A percentile compares a stretch with the other conserved stretches of the same genome.
Conservation (phyloP, 2,888 invertebrate species). For the Pristionchus fissidentatus region DNA sequence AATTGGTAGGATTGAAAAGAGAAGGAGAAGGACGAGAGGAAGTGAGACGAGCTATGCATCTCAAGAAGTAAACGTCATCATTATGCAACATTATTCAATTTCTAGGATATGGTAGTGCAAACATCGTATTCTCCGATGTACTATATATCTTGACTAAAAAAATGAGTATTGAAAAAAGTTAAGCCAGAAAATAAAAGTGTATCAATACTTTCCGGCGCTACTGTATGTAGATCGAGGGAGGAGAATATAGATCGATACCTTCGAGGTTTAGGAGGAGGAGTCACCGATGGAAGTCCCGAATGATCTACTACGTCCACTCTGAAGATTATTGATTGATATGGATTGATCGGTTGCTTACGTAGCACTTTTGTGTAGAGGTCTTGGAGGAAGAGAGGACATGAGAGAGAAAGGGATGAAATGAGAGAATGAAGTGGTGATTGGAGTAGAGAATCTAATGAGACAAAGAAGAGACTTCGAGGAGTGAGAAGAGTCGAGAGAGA, state of each 20-base stretch:
- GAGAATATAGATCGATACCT: neutral
- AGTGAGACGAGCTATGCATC: neutral
- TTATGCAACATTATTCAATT: neutral
- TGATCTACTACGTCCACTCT: constrained; percentile 7
- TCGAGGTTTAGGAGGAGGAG: constrained; percentile 38
- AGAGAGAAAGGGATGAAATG: neutral
- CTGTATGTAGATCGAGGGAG: neutral
- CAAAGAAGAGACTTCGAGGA: neutral
- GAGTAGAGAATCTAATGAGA: constrained; percentile 1
- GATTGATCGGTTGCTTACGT: neutral
- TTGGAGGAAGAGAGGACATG: constrained; percentile 32
- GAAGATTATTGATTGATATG: neutral
- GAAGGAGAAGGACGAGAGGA: constrained; percentile 8
- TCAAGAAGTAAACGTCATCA: neutral
- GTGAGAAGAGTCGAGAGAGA: constrained; percentile 3
- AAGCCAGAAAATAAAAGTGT: too few species aligned
- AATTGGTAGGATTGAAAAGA: neutral
- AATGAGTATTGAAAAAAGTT: too few species aligned
- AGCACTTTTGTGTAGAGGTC: constrained; percentile 40
- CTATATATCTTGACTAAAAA: too few species aligned
- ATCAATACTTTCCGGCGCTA: too few species aligned
- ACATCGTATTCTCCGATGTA: too few species aligned
- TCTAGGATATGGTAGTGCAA: too few species aligned
- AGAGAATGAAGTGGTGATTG: neutral
- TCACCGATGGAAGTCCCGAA: neutral